Evolutionary conservation across 2,113 vertebrate species (phyloP).

Genomic region (Indicator indicator): DNA sequence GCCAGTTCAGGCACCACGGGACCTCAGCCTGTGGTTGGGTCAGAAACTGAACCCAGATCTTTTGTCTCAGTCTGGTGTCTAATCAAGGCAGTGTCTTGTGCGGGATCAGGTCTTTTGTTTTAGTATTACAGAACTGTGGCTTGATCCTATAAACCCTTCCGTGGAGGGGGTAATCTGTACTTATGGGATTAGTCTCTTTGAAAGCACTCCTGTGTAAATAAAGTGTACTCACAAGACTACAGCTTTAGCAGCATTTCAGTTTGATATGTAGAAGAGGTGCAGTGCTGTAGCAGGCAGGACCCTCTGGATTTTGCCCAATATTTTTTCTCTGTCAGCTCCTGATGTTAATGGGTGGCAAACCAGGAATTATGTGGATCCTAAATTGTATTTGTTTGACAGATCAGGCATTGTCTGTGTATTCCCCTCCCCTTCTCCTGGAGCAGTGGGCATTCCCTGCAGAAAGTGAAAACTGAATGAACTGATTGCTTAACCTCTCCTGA

Average conservation of each 20-base stretch:
- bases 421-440: background rate
- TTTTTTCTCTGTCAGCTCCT: background rate
- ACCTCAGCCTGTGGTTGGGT: background rate
- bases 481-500: constrained; percentile 75
- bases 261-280: rapidly evolving
- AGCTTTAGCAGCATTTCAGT: background rate
- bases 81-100: background rate
- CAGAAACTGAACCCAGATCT: background rate
- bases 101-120: constrained; percentile 31
- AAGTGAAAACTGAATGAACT: constrained; percentile 67
- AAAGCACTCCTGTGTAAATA: constrained; percentile 44
- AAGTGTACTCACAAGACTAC: background rate
- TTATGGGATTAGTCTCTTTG: constrained; percentile 26
- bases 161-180: background rate
- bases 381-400: constrained; percentile 28
- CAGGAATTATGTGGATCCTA: background rate
- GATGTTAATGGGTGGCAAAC: background rate
- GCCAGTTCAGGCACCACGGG: background rate
- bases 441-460: constrained; percentile 47
- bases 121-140: background rate
- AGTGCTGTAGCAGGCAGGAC: background rate
- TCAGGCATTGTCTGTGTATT: constrained; percentile 11
- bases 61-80: background rate
- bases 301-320: background rate
- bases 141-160: constrained; percentile 31